Evolutionary conservation across 2,113 vertebrate genomes (phyloP).

Genomic region (Malurus alboscapulatus): DNA sequence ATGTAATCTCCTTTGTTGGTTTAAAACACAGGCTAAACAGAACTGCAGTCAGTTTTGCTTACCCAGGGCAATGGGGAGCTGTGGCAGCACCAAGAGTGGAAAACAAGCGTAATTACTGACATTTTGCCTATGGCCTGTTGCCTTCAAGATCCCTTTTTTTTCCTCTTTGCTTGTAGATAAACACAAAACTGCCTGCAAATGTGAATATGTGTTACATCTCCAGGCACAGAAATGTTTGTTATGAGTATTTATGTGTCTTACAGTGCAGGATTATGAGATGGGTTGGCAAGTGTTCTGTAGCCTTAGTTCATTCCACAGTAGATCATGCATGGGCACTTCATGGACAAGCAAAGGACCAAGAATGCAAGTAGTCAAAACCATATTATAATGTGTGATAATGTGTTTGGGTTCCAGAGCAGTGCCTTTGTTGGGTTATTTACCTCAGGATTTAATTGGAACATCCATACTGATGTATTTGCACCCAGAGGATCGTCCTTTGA

Average conservation of each 20-base stretch:
- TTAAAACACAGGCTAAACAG: neutral
- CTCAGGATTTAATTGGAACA: conserved; percentile 88
- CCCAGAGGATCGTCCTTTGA: conserved; percentile 83
- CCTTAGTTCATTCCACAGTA: neutral
- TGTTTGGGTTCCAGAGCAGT: conserved; percentile 78
- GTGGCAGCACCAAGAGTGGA: neutral
- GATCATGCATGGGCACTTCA: neutral
- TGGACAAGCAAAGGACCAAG: neutral
- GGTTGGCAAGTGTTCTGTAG: neutral
- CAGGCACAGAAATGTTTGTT: neutral
- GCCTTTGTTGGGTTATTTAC: conserved; percentile 90
- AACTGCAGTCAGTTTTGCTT: neutral
- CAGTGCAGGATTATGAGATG: neutral
- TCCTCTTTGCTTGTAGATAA: neutral
- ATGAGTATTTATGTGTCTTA: neutral
- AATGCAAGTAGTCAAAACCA: neutral
- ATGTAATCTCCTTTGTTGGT: neutral
- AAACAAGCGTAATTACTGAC: rapidly evolving
- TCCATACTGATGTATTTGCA: conserved; percentile 83
- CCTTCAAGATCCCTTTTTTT: neutral
- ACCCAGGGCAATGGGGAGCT: neutral
- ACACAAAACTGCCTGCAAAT: neutral
- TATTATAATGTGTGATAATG: neutral
- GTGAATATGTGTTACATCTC: neutral
- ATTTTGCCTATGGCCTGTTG: neutral